A percentile compares a stretch with the other conserved stretches of the same genome.
These are phyloP conservation scores for Pachliopta kotzebuea DNA, from an alignment of 2,888 invertebrate genomes.

Conservation along the genomic window DNA sequence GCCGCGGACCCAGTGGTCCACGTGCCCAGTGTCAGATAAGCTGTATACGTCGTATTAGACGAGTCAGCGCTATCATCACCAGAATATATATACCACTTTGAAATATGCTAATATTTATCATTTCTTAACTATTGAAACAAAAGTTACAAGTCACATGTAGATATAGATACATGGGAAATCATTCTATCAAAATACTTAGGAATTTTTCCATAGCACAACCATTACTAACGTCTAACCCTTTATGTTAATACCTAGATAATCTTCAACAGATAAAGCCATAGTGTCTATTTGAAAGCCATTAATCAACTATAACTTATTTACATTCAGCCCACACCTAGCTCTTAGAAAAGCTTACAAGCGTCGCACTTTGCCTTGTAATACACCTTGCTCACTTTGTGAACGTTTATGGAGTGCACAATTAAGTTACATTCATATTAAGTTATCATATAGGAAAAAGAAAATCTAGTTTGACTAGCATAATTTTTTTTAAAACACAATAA, in stretches of 20 bases:
- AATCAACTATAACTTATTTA: conserved; percentile 25
- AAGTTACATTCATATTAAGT: conserved; percentile 15
- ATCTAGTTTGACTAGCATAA: background rate
- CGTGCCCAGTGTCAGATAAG: too few species aligned
- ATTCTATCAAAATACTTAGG: background rate
- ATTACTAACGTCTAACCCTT: background rate
- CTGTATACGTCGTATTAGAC: too few species aligned
- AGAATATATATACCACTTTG: too few species aligned
- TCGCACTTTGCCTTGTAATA: conserved; percentile 26
- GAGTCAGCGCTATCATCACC: too few species aligned
- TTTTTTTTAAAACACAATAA: too few species aligned
- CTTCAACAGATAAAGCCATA: conserved; percentile 4
- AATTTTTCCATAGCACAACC: background rate
- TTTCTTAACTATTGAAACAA: too few species aligned
- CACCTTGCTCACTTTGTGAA: conserved; percentile 18
- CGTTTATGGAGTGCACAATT: conserved; percentile 17
- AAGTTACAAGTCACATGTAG: background rate
- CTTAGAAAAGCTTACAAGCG: conserved; percentile 25
- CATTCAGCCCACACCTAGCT: conserved; percentile 24
- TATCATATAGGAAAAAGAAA: background rate
- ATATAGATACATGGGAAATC: background rate
- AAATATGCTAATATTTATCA: too few species aligned
- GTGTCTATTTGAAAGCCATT: conserved; percentile 14
- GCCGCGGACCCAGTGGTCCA: too few species aligned
- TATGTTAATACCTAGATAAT: background rate